Percentiles rank a stretch among this genome's conserved stretches.
phyloP scores from a whole-genome alignment of 2,113 vertebrate species.

The Prolemur simus region DNA sequence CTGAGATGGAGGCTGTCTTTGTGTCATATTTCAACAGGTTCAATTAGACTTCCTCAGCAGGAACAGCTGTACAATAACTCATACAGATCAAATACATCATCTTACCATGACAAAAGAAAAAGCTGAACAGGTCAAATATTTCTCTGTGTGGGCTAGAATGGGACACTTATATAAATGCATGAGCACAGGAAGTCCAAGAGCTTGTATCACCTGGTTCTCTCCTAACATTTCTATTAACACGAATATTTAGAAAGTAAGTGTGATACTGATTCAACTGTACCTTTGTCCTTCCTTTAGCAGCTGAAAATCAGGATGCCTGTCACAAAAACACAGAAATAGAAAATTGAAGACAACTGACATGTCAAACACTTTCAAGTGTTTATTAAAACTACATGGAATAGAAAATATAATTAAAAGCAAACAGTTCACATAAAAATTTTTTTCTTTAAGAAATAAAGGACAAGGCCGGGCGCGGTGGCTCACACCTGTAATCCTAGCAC shows the following conservation, averaged over 20 bases:
- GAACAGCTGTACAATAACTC: conserved; percentile 87
- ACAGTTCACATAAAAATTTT: neutral
- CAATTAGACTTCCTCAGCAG: conserved; percentile 84
- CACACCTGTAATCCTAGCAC: no score
- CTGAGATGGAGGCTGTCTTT: conserved; percentile 82
- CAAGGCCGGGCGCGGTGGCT: no score
- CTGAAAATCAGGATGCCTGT: conserved; percentile 88
- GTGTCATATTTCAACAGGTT: conserved; percentile 90
- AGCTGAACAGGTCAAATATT: conserved; percentile 75
- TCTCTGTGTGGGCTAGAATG: conserved; percentile 69
- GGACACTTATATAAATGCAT: conserved; percentile 56
- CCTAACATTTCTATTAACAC: conserved; percentile 57
- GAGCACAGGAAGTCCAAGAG: conserved; percentile 74
- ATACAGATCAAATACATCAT: conserved; percentile 82
- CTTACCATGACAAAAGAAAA: conserved; percentile 79
- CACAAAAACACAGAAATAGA: conserved; percentile 64
- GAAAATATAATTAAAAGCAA: conserved; percentile 41
- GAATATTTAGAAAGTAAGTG: conserved; percentile 29
- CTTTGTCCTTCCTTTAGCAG: conserved; percentile 90
- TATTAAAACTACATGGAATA: neutral
- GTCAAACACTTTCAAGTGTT: conserved; percentile 1
- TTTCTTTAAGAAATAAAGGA: conserved; percentile 3
- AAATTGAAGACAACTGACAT: conserved; percentile 6
- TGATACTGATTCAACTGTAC: conserved; percentile 81
- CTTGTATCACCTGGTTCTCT: conserved; percentile 64